Evolutionary conservation across 2,113 vertebrate species (phyloP).

Genomic region (Gopherus evgoodei): DNA sequence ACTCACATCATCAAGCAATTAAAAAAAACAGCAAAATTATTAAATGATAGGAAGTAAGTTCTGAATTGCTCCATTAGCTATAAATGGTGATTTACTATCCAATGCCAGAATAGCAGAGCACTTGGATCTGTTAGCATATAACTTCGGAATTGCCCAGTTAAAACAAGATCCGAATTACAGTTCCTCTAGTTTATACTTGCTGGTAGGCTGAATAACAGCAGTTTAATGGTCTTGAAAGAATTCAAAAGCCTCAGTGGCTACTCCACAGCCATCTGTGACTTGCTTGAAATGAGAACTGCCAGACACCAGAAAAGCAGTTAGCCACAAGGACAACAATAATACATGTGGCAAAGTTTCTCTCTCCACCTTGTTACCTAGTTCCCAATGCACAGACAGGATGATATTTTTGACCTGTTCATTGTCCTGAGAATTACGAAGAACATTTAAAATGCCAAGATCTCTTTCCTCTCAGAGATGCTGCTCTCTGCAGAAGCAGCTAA

Average conservation of each 20-base stretch:
- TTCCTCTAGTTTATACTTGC: neutral
- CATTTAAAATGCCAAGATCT: neutral
- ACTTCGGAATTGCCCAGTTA: neutral
- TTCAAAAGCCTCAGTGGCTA: conserved; percentile 21
- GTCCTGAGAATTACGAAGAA: neutral
- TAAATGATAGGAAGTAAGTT: neutral
- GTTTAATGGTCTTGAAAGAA: neutral
- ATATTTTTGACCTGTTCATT: neutral
- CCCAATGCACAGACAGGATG: neutral
- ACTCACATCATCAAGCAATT: neutral
- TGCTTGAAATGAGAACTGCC: conserved; percentile 3
- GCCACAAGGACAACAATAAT: neutral
- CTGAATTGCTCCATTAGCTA: neutral
- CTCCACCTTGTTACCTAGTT: accelerated
- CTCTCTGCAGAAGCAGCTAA: neutral
- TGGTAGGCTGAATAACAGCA: neutral
- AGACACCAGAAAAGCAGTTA: conserved; percentile 19
- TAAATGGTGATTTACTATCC: neutral
- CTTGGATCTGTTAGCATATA: neutral
- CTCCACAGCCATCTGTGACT: neutral
- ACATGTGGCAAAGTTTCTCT: neutral
- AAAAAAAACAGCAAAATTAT: neutral
- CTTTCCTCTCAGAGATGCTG: neutral
- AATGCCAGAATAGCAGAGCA: neutral
- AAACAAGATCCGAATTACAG: conserved; percentile 41